A percentile compares a stretch with the other conserved stretches of the same genome.
phyloP scores from a whole-genome alignment of 2,113 vertebrate genomes.

The Pipa parva region DNA sequence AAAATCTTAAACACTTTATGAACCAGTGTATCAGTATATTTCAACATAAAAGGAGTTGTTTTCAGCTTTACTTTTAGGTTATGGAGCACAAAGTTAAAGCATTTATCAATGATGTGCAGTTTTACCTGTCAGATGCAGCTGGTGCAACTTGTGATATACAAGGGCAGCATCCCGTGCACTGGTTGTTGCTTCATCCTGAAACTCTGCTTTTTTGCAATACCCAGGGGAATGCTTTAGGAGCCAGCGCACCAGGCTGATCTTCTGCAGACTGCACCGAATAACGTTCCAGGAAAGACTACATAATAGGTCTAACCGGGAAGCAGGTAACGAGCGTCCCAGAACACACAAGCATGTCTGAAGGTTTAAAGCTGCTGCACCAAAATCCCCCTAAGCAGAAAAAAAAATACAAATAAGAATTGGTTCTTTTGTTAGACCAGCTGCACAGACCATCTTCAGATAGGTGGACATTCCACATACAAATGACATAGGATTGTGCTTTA shows the following conservation, averaged over 20 bases:
- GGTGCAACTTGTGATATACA: slow-evolving; percentile 87
- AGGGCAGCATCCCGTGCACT: slow-evolving; percentile 84
- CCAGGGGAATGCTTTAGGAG: slow-evolving; percentile 82
- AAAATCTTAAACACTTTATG: too few species aligned
- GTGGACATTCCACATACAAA: too few species aligned
- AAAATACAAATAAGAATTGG: slow-evolving; percentile 4
- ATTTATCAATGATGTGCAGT: too few species aligned
- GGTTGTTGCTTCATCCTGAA: slow-evolving; percentile 87
- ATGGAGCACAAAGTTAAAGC: too few species aligned
- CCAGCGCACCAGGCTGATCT: slow-evolving; percentile 85
- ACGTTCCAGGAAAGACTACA: slow-evolving; percentile 93
- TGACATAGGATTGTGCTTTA: too few species aligned
- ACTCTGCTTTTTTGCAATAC: slow-evolving; percentile 59
- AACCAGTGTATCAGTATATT: too few species aligned
- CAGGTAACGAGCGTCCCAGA: slow-evolving; percentile 79
- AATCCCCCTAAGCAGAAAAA: slow-evolving; percentile 71
- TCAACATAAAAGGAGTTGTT: too few species aligned
- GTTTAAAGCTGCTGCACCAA: slow-evolving; percentile 76
- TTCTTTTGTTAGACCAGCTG: too few species aligned
- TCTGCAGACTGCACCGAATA: slow-evolving; percentile 89
- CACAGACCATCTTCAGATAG: too few species aligned
- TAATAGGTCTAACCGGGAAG: slow-evolving; percentile 79
- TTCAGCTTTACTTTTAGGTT: too few species aligned
- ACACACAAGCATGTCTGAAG: slow-evolving; percentile 85
- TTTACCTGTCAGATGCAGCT: slow-evolving; percentile 90